Conservation (phyloP, 30 jellyfish, hydroid and myxozoan genomes). For the Pseudorhiza aurosa region DNA sequence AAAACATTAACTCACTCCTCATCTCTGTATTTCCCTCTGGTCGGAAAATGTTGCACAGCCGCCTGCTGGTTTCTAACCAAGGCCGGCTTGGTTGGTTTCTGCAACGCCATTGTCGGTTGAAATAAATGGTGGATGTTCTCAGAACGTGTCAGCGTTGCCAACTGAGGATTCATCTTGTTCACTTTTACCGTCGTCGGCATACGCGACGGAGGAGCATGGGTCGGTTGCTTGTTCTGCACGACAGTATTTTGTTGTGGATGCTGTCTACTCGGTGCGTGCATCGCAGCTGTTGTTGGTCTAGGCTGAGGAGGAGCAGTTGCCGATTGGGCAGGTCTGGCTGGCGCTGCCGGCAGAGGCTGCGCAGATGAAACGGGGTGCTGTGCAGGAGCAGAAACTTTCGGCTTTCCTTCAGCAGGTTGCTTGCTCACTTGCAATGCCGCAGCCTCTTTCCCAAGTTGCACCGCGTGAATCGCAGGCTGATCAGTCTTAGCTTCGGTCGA, state of each 20-base stretch:
- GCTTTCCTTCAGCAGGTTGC: background rate
- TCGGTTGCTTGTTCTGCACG: slow-evolving; percentile 7
- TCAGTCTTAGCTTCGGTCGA: background rate
- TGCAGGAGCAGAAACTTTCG: background rate
- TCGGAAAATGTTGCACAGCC: slow-evolving; percentile 14
- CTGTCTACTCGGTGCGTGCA: background rate
- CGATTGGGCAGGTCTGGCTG: background rate
- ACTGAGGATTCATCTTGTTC: slow-evolving; percentile 12
- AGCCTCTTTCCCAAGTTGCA: background rate
- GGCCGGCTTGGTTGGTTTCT: slow-evolving; percentile 25
- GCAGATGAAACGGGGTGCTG: background rate
- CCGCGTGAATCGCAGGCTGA: background rate
- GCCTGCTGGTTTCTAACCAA: background rate
- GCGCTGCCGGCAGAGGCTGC: background rate
- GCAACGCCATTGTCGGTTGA: slow-evolving; percentile 11
- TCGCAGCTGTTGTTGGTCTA: background rate
- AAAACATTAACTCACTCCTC: slow-evolving; percentile 35
- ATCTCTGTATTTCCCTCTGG: slow-evolving; percentile 37
- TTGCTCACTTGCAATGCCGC: background rate
- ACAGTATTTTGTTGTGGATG: background rate
- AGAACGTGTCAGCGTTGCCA: slow-evolving; percentile 42
- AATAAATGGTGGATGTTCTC: slow-evolving; percentile 42
- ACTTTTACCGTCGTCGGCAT: background rate
- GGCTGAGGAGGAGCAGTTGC: background rate
- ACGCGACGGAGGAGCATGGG: slow-evolving; percentile 14